Base-by-base conservation (phyloP, 2,888 invertebrate species). In the Vandiemenella viatica region DNA sequence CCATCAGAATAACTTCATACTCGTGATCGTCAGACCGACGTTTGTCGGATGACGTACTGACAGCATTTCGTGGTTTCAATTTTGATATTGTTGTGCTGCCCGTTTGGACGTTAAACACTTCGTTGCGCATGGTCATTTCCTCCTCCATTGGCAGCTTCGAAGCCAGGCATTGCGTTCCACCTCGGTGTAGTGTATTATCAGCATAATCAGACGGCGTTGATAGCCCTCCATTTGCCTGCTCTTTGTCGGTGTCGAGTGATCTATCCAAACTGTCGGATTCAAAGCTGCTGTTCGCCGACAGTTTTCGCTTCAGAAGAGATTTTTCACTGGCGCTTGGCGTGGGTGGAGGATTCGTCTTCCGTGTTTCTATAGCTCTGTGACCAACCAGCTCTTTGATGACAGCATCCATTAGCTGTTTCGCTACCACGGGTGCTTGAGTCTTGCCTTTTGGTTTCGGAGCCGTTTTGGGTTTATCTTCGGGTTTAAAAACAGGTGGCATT, bases 81-180 rank as follows among this genome's bases (percentile, higher is more conserved):
- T 67, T 69, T 0, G 70, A 67, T 20, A 67, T 71, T 2, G 73
- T 74, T 61, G 65, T 65, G 50, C 74, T 75, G 20, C 74, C 76
- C 1, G 76, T 75, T 55, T 72, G 67, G 6, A 71, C 68, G 62
- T 80, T 79, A 54, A 83, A 80, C 2, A 85, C 74, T 3, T 82
- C 81, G 60, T 86, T 84, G 57, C 77, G 72, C 71, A 85, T 83
- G 19, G 83, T 85, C 55, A 86, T 67, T 63, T 86, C 85, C 68
- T 86, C 86, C 60, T 85, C 84, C 62, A 85, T 69, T 0, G 85
- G 86, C 48, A 86, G 63, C 1, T 83, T 83, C 2, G 76, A 74
- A 55, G 83, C 83, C 50, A 83, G 63, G 54, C 80, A 80, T 3
- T 84, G 83, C 3, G 13, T 32, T 10, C 13, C 13, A 32, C 32